Evolutionary conservation across 1,140 invertebrate genomes (phyloP), one percentile per base, ranked within the genome.

Genomic region (Papilio polytes): DNA sequence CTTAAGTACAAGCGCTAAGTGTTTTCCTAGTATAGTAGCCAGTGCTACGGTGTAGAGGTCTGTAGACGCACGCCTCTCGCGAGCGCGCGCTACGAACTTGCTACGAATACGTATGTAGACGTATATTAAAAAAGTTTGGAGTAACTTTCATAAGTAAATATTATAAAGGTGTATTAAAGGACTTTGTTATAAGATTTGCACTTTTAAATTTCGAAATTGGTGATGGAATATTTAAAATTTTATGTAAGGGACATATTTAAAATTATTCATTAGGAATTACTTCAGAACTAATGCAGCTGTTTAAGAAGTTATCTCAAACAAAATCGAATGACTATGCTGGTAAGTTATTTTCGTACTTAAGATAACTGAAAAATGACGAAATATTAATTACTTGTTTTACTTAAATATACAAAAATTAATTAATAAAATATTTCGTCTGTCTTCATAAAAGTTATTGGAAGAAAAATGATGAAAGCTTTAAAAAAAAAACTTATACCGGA

Each of bases 271-370:
- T 72, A 85, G 90, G 88, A 86, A 92, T 90, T 89, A 91, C 86
- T 90, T 88, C 87, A 80, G 85, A 87, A 80, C 82, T 91, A 74
- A 81, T 90, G 46, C 84, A 86, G 81, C 84, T 90, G 80, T 81
- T 89, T 74, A 91, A 88, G 76, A 84, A 89, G 85, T 86, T 89
- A 86, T 83, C 81, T 22, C 86, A 85, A 82, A 80, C 82, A 81
- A 79, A 80, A 81, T 66, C 73, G 3, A 70, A 36, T 44, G 80
- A 86, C 8, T 82, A 74, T 31, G 87, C 86, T 85, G 82, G 90
- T 92, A 85, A 91, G 87, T 92, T 26, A 46, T 56, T 46, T 53
- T 6, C n/a, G 6, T 41, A 41, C 36, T 41, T 41, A 41, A 6
- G 6, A 41, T 41, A 41, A 8, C 36, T 41, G 36, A n/a, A n/a